phyloP scores from a whole-genome alignment of 2,797 vertebrate genomes.

The Chelmon rostratus region DNA sequence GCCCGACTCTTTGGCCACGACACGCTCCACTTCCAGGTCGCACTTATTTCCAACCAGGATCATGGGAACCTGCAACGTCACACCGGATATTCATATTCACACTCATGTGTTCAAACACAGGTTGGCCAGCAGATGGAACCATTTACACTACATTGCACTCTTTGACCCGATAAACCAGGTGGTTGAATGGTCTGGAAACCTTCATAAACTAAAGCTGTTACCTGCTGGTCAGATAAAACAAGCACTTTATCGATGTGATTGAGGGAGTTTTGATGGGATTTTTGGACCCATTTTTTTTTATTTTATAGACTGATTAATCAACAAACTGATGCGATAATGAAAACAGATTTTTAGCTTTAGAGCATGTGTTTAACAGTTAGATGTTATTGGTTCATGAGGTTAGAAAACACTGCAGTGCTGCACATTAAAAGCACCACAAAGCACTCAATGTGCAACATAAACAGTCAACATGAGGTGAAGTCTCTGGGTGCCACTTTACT shows the following conservation, averaged over 20 bases:
- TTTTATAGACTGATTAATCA: background rate
- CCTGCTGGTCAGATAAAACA: background rate
- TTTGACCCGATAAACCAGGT: background rate
- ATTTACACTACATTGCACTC: background rate
- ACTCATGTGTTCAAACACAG: rapidly evolving
- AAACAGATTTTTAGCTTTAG: background rate
- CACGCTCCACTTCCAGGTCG: conserved; percentile 97
- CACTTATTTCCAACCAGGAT: conserved; percentile 99
- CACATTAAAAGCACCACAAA: background rate
- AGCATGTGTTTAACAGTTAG: background rate
- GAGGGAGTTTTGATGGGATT: too few relatives aligned
- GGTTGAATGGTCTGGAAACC: background rate
- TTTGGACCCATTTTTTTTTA: too few relatives aligned
- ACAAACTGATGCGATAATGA: background rate
- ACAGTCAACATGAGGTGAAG: background rate
- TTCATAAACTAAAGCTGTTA: too few relatives aligned
- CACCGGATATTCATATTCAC: background rate
- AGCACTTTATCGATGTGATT: too few relatives aligned
- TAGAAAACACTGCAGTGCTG: background rate
- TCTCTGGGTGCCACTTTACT: background rate
- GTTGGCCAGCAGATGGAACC: conserved; percentile 7
- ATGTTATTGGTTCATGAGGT: background rate
- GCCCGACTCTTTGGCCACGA: conserved; percentile 97
- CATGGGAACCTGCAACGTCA: conserved; percentile 92
- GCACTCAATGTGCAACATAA: background rate